phyloP scores from a whole-genome alignment of 2,888 invertebrate species.

The Andricus curvator region DNA sequence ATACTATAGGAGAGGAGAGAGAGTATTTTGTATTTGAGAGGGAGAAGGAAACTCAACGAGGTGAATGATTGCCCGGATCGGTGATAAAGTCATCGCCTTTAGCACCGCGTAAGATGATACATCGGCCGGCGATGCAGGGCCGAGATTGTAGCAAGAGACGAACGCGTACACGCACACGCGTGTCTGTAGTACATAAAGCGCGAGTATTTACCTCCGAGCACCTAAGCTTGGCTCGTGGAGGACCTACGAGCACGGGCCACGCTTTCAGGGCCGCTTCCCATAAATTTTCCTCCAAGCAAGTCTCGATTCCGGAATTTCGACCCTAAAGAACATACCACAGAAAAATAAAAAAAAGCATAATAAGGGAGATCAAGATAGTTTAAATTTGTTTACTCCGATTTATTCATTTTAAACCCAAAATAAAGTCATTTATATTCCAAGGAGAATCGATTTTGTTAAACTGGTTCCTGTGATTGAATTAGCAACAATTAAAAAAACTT shows the following conservation, averaged over 20 bases:
- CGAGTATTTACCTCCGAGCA: conserved; percentile 42
- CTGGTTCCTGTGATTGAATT: not conserved
- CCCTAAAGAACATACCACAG: not conserved
- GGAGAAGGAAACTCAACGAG: conserved; percentile 58
- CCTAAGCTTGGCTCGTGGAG: conserved; percentile 35
- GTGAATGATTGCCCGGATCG: conserved; percentile 75
- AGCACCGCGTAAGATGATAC: conserved; percentile 78
- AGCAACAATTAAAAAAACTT: not conserved
- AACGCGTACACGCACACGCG: conserved; percentile 43
- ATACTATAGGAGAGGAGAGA: conserved; percentile 31
- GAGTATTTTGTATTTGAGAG: conserved; percentile 52
- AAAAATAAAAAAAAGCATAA: not conserved
- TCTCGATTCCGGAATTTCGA: conserved; percentile 21
- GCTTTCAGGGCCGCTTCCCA: conserved; percentile 27
- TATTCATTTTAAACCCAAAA: not conserved
- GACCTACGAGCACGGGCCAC: conserved; percentile 45
- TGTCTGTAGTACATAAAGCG: conserved; percentile 37
- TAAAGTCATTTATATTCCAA: not conserved
- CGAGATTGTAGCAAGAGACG: conserved; percentile 66
- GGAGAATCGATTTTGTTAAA: not conserved
- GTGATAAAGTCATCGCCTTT: conserved; percentile 78
- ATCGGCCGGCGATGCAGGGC: conserved; percentile 74
- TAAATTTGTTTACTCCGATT: not conserved
- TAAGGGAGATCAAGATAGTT: not conserved
- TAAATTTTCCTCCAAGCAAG: conserved; percentile 17